phyloP scores from a whole-genome alignment of 2,888 invertebrate genomes.

The Listrodromus nycthemerus region DNA sequence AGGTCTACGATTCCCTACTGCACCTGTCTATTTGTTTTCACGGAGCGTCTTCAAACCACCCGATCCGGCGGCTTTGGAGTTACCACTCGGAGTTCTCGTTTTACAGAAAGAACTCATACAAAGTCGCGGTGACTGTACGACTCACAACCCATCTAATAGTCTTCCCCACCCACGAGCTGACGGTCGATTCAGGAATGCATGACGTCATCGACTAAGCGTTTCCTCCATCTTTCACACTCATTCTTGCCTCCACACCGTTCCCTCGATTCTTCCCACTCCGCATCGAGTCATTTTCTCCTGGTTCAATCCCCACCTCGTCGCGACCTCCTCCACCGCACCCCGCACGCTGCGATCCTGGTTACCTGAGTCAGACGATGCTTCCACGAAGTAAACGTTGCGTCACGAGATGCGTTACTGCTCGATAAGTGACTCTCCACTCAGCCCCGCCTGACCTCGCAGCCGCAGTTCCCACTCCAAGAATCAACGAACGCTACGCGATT shows the following conservation, averaged over 20 bases:
- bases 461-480: constrained; percentile 2
- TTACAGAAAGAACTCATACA: constrained; percentile 61
- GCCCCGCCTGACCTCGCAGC: background rate
- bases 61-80: constrained; percentile 2
- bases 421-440: constrained; percentile 49
- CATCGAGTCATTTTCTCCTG: background rate
- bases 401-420: constrained; percentile 56
- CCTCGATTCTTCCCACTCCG: background rate
- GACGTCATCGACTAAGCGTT: constrained; percentile 61
- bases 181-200: constrained; percentile 65
- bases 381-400: constrained; percentile 39
- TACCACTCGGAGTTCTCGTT: constrained; percentile 47
- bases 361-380: constrained; percentile 67
- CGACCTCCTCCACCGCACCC: too few relatives aligned
- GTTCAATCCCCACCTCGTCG: too few relatives aligned
- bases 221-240: constrained; percentile 12
- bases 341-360: constrained; percentile 8
- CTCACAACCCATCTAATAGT: constrained; percentile 5
- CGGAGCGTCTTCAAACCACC: constrained; percentile 11
- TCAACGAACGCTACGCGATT: background rate
- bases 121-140: constrained; percentile 3
- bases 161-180: constrained; percentile 45
- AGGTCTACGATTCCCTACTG: background rate
- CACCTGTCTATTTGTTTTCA: background rate
- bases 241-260: background rate